Base-by-base conservation (phyloP, 92 coral and sea anemone genomes). In the Virgularia gustaviana region DNA sequence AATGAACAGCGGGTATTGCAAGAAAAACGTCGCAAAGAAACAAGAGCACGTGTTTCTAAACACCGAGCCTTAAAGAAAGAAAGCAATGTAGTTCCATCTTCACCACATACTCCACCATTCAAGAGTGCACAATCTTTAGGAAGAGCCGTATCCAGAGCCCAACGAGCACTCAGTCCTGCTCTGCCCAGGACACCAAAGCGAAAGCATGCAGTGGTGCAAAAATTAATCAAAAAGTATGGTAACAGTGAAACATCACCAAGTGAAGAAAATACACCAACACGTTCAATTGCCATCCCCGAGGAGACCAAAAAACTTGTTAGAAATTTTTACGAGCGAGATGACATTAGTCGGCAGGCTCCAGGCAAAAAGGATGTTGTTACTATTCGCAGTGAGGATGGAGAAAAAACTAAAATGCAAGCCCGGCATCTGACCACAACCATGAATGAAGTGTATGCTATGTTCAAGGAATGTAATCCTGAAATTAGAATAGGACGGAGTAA, bases 401-500 rank as follows among this genome's bases (percentile, higher is more conserved):
- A n/a, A 19, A 27, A 27, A 22, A 27, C 4, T 1, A 57, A 57
- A 31, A 31, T 57, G 4, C 63, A 57, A n/a, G n/a, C n/a, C n/a
- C n/a, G n/a, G n/a, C n/a, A n/a, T n/a, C n/a, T n/a, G n/a, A n/a
- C n/a, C n/a, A n/a, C n/a, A n/a, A n/a, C n/a, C n/a, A n/a, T n/a
- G n/a, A n/a, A n/a, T n/a, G n/a, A n/a, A n/a, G n/a, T 31, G 34
- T 56, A 56, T 56, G 63, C 31, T 5, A 7, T 57, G 63, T 57
- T 57, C 63, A 57, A 27, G 15, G 38, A 57, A 4, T 20, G 7
- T 2, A 19, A 57, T 31, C 36, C 37, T 19, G 31, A 27, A 15
- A 25, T 47, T 42, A 60, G 36, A 41, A 74, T 74, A 22, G 72
- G 71, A 60, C 58, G 34, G 61, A 61, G 59, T 43, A 74, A 74